phyloP scores from a whole-genome alignment of 2,113 vertebrate genomes.

The Phyllopteryx taeniolatus region DNA sequence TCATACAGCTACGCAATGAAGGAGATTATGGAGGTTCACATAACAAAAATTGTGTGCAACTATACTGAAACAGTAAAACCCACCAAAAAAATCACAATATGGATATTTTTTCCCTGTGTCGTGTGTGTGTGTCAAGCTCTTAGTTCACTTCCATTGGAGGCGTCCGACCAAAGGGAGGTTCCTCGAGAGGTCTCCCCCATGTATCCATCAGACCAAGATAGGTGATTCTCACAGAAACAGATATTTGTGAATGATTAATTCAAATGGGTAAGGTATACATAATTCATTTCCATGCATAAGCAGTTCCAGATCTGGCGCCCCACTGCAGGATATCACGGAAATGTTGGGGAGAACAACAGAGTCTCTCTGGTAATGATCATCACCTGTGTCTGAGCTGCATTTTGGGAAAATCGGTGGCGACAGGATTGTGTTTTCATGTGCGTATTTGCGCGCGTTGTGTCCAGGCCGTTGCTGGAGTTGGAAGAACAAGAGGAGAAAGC shows the following conservation, averaged over 20 bases:
- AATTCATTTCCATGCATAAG: not conserved
- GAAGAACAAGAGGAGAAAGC: not conserved
- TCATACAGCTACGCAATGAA: too few species aligned
- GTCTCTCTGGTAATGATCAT: constrained; percentile 31
- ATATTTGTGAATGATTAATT: not conserved
- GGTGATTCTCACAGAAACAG: not conserved
- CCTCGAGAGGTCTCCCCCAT: constrained; percentile 44
- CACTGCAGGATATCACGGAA: constrained; percentile 47
- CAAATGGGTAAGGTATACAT: not conserved
- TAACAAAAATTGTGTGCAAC: too few species aligned
- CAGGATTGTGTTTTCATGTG: too few species aligned
- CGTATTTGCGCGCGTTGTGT: not conserved
- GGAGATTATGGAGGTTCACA: too few species aligned
- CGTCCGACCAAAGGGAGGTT: constrained; percentile 26
- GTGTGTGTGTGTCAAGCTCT: constrained; percentile 34
- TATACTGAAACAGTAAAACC: too few species aligned
- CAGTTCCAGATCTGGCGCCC: constrained; percentile 32
- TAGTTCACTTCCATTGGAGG: constrained; percentile 34
- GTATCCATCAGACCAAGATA: constrained; percentile 32
- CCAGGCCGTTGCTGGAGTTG: constrained; percentile 17
- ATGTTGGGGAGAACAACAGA: not conserved
- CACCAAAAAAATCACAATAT: not conserved
- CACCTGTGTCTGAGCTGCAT: not conserved
- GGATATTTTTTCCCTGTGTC: not conserved
- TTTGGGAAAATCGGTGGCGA: not conserved